A percentile compares a stretch with the other conserved stretches of the same genome.
Conservation (phyloP, 2,888 invertebrate genomes). For the Phortica magna region DNA sequence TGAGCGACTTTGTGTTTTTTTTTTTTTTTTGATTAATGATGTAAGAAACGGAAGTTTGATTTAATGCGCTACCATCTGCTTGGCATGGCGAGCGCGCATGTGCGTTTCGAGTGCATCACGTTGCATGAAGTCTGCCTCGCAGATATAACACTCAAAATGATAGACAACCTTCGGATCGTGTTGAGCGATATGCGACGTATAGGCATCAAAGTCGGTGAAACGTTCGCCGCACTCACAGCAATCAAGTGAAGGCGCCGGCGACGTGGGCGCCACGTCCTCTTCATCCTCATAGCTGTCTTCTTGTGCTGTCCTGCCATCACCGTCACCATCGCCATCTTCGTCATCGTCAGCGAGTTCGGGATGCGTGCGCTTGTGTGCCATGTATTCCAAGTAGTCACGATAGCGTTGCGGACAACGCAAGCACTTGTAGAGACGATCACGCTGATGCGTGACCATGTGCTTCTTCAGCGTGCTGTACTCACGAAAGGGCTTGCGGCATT, state of each 20-base stretch:
- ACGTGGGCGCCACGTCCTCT: conserved; percentile 52
- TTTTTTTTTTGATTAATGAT: too few species aligned
- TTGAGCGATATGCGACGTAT: conserved; percentile 72
- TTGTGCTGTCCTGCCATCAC: neutral
- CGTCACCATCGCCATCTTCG: conserved; percentile 21
- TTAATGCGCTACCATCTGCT: neutral
- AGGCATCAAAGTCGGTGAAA: conserved; percentile 71
- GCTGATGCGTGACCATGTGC: conserved; percentile 75
- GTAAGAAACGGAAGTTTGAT: neutral
- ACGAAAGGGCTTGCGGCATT: conserved; percentile 75
- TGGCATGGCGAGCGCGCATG: neutral
- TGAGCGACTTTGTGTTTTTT: too few species aligned
- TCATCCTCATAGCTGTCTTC: conserved; percentile 52
- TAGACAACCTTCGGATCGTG: conserved; percentile 57
- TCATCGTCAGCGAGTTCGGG: conserved; percentile 47
- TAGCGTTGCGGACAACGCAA: conserved; percentile 69
- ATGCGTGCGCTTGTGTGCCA: conserved; percentile 71
- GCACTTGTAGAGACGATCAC: conserved; percentile 76
- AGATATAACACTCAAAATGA: conserved; percentile 21
- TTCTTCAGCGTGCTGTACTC: conserved; percentile 77
- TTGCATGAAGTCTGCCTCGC: conserved; percentile 10
- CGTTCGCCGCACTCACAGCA: conserved; percentile 74
- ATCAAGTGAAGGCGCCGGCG: conserved; percentile 70
- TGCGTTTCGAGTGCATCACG: conserved; percentile 19
- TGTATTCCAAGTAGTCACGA: conserved; percentile 74